Base-by-base conservation (phyloP, 2,113 vertebrate genomes). In the Paradoxurus hermaphroditus region DNA sequence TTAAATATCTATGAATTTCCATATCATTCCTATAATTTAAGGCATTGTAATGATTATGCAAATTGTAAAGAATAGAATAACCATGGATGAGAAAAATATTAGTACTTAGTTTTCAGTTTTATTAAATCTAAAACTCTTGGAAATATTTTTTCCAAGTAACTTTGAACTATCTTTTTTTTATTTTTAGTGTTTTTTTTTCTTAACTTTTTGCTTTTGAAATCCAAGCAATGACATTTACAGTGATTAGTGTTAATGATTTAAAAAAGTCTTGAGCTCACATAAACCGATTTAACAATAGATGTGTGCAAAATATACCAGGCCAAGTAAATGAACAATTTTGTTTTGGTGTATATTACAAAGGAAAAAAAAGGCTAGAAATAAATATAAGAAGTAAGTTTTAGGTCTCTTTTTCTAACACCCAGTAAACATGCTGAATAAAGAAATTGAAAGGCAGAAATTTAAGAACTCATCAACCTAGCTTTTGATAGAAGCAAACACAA, bases 321-420 rank as follows among this genome's bases (percentile, higher is more conserved):
- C 92, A 89, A 88, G 63, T 63, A 95, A 96, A 49, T 53, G 7
- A 85, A 87, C 1, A 92, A 82, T 95, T 53, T 59, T 93, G 27
- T 31, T 68, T 89, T 89, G 9, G 8, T 21, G 0, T 70, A 8
- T 41, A 65, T 93, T 39, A 83, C 41, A 46, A 86, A 34, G 39
- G 12, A 23, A 53, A 84, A 91, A 95, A 83, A 51, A 63, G 7
- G 12, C 3, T 59, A 44, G 53, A 78, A 34, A 56, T 77, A 46
- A 63, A 86, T 27, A 41, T 73, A 7, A 73, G 41, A 41, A 73
- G 4, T 75, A 27, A 46, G 39, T 46, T 46, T 75, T 75, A 75
- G 72, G 41, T 46, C 39, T 46, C 72, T 21, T 75, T 75, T 75
- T 75, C 25, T 75, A 75, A 59, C 15, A 84, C n/a, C 82, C 8